These are phyloP conservation scores for Tridacna gigas DNA, from an alignment of 2,888 invertebrate species.

Conservation along the genomic window DNA sequence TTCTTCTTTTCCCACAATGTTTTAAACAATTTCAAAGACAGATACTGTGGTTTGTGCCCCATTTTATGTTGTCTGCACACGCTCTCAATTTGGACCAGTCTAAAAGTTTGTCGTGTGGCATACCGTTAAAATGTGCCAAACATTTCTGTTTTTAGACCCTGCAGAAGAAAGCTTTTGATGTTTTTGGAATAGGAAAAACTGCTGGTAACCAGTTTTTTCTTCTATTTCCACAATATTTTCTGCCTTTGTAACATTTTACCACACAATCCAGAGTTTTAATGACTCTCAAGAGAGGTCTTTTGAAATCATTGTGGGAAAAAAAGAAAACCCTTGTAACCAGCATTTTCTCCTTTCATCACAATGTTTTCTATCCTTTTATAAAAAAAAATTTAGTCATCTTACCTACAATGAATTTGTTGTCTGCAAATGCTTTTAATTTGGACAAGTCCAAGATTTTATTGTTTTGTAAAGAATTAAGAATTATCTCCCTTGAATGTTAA, in stretches of 20 bases:
- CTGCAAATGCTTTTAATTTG: not conserved
- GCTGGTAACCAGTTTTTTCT: not conserved
- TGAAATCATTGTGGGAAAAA: not conserved
- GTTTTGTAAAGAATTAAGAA: too few relatives aligned
- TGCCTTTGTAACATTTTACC: not conserved
- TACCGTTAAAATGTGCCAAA: too few relatives aligned
- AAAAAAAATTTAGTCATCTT: not conserved
- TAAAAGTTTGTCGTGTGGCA: too few relatives aligned
- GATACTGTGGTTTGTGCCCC: too few relatives aligned
- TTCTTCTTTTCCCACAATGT: not conserved
- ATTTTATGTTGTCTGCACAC: too few relatives aligned
- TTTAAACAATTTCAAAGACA: not conserved
- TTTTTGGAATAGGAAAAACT: not conserved
- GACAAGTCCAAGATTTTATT: too few relatives aligned
- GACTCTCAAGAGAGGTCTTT: too few relatives aligned
- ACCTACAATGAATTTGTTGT: too few relatives aligned
- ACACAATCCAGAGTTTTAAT: too few relatives aligned
- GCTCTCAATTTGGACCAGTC: too few relatives aligned
- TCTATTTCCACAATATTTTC: not conserved
- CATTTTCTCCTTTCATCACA: not conserved
- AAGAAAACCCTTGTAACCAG: not conserved
- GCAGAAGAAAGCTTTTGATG: not conserved
- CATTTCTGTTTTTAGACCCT: not conserved
- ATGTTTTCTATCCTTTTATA: not conserved
- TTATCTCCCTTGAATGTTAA: too few relatives aligned